A percentile compares a stretch with the other conserved stretches of the same genome.
These are phyloP conservation scores for Talpa occidentalis DNA, from an alignment of 2,113 vertebrate genomes.

Conservation along the genomic window DNA sequence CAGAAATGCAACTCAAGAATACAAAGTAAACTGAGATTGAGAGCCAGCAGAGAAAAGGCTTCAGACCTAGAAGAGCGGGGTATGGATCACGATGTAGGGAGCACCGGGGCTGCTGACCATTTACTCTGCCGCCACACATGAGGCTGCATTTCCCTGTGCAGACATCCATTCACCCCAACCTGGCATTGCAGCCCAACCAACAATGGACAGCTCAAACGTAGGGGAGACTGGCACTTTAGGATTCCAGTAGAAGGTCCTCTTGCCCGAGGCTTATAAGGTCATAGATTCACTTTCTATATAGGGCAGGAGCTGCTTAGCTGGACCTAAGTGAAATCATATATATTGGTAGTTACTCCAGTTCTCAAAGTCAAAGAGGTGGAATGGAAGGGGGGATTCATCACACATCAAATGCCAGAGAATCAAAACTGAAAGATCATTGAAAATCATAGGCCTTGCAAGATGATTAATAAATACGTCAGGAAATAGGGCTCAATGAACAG, in stretches of 20 bases:
- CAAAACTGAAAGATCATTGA: not conserved
- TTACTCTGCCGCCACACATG: slow-evolving; percentile 72
- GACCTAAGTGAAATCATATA: slow-evolving; percentile 67
- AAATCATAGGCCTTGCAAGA: not conserved
- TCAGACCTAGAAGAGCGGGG: not conserved
- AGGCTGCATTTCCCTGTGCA: slow-evolving; percentile 75
- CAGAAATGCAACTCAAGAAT: slow-evolving; percentile 5
- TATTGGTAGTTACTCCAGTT: slow-evolving; percentile 65
- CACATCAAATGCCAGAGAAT: slow-evolving; percentile 40
- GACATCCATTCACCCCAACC: slow-evolving; percentile 77
- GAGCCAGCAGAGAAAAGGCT: not conserved
- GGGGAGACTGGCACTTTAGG: slow-evolving; percentile 78
- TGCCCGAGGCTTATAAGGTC: slow-evolving; percentile 75
- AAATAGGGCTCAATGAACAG: not conserved
- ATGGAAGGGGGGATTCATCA: slow-evolving; percentile 1
- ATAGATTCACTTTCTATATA: slow-evolving; percentile 78
- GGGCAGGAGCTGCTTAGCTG: slow-evolving; percentile 74
- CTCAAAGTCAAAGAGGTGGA: slow-evolving; percentile 64
- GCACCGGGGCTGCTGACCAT: slow-evolving; percentile 66
- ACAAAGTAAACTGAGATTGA: not conserved
- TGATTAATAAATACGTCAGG: not conserved
- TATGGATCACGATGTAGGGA: not conserved
- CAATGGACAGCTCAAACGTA: slow-evolving; percentile 81
- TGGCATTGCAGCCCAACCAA: slow-evolving; percentile 76
- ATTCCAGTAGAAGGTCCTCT: slow-evolving; percentile 80